These are phyloP conservation scores for Cenopis cana DNA, from an alignment of 2,888 invertebrate species.

Conservation along the genomic window DNA sequence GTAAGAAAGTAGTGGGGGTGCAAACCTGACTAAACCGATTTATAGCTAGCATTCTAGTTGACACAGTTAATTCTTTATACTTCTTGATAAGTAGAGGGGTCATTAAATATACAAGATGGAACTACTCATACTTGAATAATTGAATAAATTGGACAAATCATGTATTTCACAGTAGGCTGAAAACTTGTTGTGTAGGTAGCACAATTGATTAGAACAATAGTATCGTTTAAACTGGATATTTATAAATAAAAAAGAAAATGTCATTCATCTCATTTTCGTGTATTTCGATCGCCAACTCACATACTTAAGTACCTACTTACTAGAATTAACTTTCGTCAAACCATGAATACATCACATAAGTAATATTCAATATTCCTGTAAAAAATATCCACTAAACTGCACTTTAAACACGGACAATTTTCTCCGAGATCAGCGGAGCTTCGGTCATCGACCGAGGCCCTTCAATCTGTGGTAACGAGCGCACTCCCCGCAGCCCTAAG, in stretches of 20 bases:
- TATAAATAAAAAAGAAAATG: too few species aligned
- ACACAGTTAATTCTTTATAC: too few species aligned
- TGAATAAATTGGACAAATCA: background rate
- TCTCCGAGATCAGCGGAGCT: conserved; percentile 59
- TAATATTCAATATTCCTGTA: background rate
- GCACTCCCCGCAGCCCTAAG: conserved; percentile 67
- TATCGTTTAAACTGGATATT: too few species aligned
- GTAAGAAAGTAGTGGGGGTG: too few species aligned
- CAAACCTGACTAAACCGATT: too few species aligned
- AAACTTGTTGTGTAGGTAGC: background rate
- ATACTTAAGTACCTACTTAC: background rate
- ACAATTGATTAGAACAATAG: too few species aligned
- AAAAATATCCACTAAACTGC: conserved; percentile 5
- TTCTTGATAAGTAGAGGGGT: too few species aligned
- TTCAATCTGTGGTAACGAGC: conserved; percentile 81
- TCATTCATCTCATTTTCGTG: too few species aligned
- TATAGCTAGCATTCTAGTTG: too few species aligned
- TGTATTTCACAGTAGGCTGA: background rate
- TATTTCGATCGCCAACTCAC: background rate
- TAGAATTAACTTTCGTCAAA: background rate
- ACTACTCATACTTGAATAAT: background rate
- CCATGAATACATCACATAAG: background rate
- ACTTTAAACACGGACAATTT: conserved; percentile 20
- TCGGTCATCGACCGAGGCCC: conserved; percentile 76
- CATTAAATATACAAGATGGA: background rate